Conservation (phyloP, 2,797 vertebrate species). For the Chelon labrosus region DNA sequence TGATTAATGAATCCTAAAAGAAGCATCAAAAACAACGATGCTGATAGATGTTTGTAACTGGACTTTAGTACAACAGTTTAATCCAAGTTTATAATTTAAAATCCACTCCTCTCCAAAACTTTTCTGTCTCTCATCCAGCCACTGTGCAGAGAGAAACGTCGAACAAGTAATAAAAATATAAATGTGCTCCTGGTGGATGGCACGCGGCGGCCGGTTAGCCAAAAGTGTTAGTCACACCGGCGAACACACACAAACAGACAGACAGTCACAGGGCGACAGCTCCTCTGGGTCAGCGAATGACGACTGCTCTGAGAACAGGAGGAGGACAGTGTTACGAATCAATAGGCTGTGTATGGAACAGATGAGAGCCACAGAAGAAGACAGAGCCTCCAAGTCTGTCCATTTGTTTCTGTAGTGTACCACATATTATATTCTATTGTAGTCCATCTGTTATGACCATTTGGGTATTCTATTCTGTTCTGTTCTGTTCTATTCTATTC, state of each 20-base stretch:
- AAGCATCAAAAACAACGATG: neutral
- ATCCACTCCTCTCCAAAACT: neutral
- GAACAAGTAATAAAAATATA: constrained; percentile 7
- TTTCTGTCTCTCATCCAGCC: neutral
- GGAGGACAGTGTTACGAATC: constrained; percentile 34
- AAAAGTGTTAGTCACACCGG: constrained; percentile 41
- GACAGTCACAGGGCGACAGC: constrained; percentile 33
- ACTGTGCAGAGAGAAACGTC: neutral
- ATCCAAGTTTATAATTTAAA: constrained; percentile 5
- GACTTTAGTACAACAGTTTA: neutral
- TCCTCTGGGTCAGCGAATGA: constrained; percentile 24
- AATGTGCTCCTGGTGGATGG: constrained; percentile 11
- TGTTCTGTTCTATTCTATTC: too few relatives aligned
- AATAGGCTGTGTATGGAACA: constrained; percentile 7
- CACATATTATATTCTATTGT: too few relatives aligned
- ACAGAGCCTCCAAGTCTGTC: constrained; percentile 11
- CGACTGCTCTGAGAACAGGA: constrained; percentile 34
- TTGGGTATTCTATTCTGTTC: too few relatives aligned
- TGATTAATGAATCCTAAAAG: constrained; percentile 2
- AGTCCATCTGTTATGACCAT: neutral
- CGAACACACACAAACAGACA: constrained; percentile 15
- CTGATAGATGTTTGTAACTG: neutral
- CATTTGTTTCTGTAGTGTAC: neutral
- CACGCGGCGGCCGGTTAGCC: constrained; percentile 24
- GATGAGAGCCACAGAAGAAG: neutral